Evolutionary conservation across 2,113 vertebrate species (phyloP).

Genomic region (Takifugu flavidus): DNA sequence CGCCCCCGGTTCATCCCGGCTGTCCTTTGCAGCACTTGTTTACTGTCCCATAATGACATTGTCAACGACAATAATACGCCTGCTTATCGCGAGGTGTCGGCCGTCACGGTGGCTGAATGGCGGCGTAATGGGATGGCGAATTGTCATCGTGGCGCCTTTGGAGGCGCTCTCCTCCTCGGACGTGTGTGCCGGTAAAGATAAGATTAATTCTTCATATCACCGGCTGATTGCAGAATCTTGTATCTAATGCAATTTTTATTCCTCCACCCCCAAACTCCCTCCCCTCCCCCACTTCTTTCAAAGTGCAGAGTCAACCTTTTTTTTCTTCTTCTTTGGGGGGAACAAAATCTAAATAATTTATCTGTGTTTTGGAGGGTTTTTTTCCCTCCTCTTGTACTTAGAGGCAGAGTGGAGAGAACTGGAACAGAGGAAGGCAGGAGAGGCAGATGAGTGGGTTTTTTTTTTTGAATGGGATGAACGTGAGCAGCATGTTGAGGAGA

Average conservation of each 20-base stretch:
- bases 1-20: conserved; percentile 34
- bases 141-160: conserved; percentile 47
- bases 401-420: conserved; percentile 43
- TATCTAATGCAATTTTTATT: conserved; percentile 74
- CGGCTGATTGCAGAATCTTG: conserved; percentile 70
- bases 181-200: conserved; percentile 52
- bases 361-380: conserved; percentile 68
- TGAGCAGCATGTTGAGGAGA: conserved; percentile 47
- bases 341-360: conserved; percentile 73
- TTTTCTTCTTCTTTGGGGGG: conserved; percentile 44
- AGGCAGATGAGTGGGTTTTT: conserved; percentile 42
- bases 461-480: conserved; percentile 49
- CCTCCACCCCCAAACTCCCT: neutral
- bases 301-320: conserved; percentile 72
- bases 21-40: conserved; percentile 48
- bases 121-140: conserved; percentile 48
- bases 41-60: conserved; percentile 64
- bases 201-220: conserved; percentile 71
- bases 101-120: conserved; percentile 54
- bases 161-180: conserved; percentile 40
- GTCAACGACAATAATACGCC: conserved; percentile 59
- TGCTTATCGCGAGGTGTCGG: conserved; percentile 55
- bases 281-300: conserved; percentile 48
- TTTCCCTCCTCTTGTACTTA: conserved; percentile 32
- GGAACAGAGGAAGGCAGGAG: conserved; percentile 43